Evolutionary conservation across 2,888 invertebrate species (phyloP).

Genomic region (Drosophila nigricruria): DNA sequence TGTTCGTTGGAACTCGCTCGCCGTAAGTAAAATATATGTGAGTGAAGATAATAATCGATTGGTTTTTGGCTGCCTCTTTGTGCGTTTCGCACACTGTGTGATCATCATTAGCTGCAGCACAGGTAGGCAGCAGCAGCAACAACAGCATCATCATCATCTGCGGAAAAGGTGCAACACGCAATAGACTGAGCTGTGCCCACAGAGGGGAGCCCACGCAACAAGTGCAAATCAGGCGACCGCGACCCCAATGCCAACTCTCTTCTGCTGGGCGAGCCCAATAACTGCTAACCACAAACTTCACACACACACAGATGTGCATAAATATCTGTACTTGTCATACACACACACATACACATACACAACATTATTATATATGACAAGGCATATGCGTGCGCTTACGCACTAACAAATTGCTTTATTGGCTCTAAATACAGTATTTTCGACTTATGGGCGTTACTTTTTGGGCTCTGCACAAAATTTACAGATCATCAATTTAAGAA

Average conservation of each 20-base stretch:
- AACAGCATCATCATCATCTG: conserved; percentile 10
- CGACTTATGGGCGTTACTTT: not conserved
- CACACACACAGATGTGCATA: conserved; percentile 12
- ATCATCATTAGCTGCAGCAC: conserved; percentile 71
- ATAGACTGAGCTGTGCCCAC: conserved; percentile 33
- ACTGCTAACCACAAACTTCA: conserved; percentile 27
- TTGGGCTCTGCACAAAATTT: not conserved
- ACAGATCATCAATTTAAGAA: conserved; percentile 8
- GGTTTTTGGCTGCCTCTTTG: conserved; percentile 76
- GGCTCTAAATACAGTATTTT: conserved; percentile 34
- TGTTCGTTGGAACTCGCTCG: conserved; percentile 76
- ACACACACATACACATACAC: conserved; percentile 3
- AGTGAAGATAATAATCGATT: conserved; percentile 81
- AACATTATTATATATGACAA: conserved; percentile 21
- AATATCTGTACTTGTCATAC: conserved; percentile 28
- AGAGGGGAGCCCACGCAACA: conserved; percentile 67
- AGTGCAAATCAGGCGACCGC: conserved; percentile 51
- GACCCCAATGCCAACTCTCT: conserved; percentile 44
- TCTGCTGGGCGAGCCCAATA: conserved; percentile 22
- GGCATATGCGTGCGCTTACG: conserved; percentile 23
- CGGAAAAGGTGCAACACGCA: conserved; percentile 50
- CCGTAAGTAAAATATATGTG: conserved; percentile 46
- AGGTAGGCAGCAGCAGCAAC: conserved; percentile 23
- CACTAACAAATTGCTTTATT: conserved; percentile 47
- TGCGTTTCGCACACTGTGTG: conserved; percentile 76